A percentile compares a stretch with the other conserved stretches of the same genome.
These are phyloP conservation scores for Galaxias olidus DNA, from an alignment of 2,797 vertebrate species.

Conservation along the genomic window DNA sequence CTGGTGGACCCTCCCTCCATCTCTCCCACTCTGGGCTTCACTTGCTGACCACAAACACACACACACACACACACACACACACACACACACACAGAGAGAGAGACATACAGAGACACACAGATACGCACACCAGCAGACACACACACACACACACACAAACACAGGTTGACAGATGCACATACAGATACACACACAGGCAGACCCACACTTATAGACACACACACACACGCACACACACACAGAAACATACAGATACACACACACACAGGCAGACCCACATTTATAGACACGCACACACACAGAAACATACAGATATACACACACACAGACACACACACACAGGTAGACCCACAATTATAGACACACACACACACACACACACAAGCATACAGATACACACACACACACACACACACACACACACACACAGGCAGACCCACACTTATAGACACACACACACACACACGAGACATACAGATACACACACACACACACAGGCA, in stretches of 20 bases:
- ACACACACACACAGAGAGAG: background rate
- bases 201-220: background rate
- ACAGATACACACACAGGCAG: background rate
- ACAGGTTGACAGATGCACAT: no score
- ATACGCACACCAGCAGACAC: background rate
- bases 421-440: background rate
- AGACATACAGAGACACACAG: background rate
- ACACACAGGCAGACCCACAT: background rate
- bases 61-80: background rate
- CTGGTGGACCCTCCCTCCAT: conserved; percentile 5
- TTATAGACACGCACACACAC: background rate
- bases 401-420: background rate
- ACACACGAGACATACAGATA: background rate
- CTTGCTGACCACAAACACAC: background rate
- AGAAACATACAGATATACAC: background rate
- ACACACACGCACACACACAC: background rate
- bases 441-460: background rate
- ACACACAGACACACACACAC: background rate
- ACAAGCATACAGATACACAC: background rate
- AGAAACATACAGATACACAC: background rate
- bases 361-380: background rate
- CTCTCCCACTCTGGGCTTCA: background rate
- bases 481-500: background rate
- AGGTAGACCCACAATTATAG: background rate
- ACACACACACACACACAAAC: background rate